Conservation (phyloP, 2,888 invertebrate genomes). For the Lutraria lutraria region DNA sequence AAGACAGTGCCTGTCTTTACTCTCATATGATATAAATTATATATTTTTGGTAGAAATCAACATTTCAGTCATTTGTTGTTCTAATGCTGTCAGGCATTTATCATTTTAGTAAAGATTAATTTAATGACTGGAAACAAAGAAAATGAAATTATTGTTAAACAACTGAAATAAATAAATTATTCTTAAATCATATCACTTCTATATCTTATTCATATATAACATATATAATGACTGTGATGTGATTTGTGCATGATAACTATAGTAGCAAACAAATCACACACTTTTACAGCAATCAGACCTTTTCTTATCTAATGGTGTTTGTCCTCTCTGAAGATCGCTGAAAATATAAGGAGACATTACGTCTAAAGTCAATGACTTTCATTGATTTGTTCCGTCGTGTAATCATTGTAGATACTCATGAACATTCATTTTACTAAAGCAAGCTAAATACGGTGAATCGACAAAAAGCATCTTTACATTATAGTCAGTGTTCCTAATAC, state of each 20-base stretch:
- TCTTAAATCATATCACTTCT: too few relatives aligned
- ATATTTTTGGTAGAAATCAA: too few relatives aligned
- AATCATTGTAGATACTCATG: too few relatives aligned
- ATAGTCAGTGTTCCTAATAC: background rate
- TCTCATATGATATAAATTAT: too few relatives aligned
- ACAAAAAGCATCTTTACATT: background rate
- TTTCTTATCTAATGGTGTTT: constrained; percentile 56
- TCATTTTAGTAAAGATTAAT: too few relatives aligned
- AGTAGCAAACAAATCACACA: constrained; percentile 1
- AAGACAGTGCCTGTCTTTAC: too few relatives aligned
- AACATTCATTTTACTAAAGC: background rate
- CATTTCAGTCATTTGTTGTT: too few relatives aligned
- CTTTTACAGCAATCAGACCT: constrained; percentile 38
- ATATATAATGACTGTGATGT: background rate
- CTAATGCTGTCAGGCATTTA: too few relatives aligned
- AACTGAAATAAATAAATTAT: too few relatives aligned
- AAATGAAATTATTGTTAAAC: too few relatives aligned
- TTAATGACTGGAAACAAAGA: too few relatives aligned
- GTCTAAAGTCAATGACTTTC: background rate
- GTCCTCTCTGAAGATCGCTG: constrained; percentile 33
- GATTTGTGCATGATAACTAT: background rate
- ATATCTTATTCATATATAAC: too few relatives aligned
- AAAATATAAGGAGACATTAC: constrained; percentile 22
- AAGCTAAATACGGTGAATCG: background rate
- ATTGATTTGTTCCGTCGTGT: background rate